Evolutionary conservation across 2,888 invertebrate species (phyloP).

Genomic region (Drosophila robusta): DNA sequence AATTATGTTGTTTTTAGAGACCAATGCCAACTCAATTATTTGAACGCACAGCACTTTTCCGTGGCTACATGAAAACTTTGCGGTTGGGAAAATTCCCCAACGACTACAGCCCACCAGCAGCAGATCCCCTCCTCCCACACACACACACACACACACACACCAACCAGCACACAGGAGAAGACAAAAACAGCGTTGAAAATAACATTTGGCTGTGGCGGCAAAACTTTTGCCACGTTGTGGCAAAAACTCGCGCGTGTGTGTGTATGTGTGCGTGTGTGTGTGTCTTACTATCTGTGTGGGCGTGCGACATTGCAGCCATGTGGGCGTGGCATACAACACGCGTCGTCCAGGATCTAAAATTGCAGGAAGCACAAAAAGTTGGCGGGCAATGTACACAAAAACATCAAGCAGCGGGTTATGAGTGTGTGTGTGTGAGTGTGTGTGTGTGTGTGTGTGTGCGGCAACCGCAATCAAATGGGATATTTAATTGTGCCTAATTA

Average conservation of each 20-base stretch:
- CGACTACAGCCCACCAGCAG: neutral
- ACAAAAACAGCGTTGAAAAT: conserved; percentile 76
- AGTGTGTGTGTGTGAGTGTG: conserved; percentile 21
- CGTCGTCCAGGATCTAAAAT: conserved; percentile 65
- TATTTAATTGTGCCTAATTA: conserved; percentile 79
- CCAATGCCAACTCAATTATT: conserved; percentile 81
- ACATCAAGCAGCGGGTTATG: conserved; percentile 45
- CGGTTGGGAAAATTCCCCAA: conserved; percentile 66
- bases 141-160: neutral
- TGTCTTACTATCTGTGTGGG: conserved; percentile 55
- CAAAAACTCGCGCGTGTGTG: conserved; percentile 52
- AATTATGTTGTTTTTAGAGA: conserved; percentile 79
- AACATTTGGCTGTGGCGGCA: conserved; percentile 71
- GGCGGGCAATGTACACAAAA: conserved; percentile 59
- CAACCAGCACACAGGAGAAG: conserved; percentile 21
- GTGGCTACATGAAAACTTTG: conserved; percentile 75
- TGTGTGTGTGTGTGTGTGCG: conserved; percentile 24
- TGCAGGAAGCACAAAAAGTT: conserved; percentile 70
- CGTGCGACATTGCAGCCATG: conserved; percentile 60
- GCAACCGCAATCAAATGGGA: conserved; percentile 78
- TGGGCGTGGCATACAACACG: conserved; percentile 68
- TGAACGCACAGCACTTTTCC: conserved; percentile 65
- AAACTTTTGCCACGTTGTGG: conserved; percentile 76
- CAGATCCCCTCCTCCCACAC: neutral
- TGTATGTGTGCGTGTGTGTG: conserved; percentile 18